Evolutionary conservation across 2,797 vertebrate species (phyloP), one percentile per base, ranked within the genome.

Genomic region (Euthynnus affinis): DNA sequence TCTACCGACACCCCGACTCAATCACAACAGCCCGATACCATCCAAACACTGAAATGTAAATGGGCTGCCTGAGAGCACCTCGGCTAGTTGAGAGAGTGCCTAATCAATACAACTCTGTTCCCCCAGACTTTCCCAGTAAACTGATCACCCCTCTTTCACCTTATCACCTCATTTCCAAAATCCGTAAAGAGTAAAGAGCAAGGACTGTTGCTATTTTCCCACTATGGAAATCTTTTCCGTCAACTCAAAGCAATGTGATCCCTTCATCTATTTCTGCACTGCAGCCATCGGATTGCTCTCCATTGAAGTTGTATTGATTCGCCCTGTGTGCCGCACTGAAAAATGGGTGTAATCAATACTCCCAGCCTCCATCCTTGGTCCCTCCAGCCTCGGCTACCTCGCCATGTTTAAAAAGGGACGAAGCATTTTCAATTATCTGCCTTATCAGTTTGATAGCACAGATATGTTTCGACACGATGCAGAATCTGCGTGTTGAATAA

Each of bases 301-400:
- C 63, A 84, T 73, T 82, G 82, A 86, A 90, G 86, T 77, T 70
- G 51, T 84, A 93, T 92, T 73, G 92, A 94, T 93, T 82, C 51
- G 69, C 58, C n/a, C 32, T 74, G 71, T 79, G 79, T 74, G 57
- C 59, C 56, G 57, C 73, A 40, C 80, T 80, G 56, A 81, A 75
- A 42, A 42, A 55, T 18, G 4, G 23, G 59, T 60, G 40, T 56
- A 70, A 85, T 92, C 90, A 64, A 90, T 93, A 80, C 59, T 51
- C 59, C 55, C 64, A 49, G 81, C 18, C 52, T 78, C 49, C 49
- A 37, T 74, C 44, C 27, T 70, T 10, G 49, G 46, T 71, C 68
- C 68, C 49, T 69, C 40, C n/a, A 51, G 37, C 70, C 34, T 72
- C 42, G 52, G 69, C 23, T 52, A 7, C 58, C 71, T 69, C 25